Base-by-base conservation (phyloP, 23 tunicate species). In the Diplosoma virens region DNA sequence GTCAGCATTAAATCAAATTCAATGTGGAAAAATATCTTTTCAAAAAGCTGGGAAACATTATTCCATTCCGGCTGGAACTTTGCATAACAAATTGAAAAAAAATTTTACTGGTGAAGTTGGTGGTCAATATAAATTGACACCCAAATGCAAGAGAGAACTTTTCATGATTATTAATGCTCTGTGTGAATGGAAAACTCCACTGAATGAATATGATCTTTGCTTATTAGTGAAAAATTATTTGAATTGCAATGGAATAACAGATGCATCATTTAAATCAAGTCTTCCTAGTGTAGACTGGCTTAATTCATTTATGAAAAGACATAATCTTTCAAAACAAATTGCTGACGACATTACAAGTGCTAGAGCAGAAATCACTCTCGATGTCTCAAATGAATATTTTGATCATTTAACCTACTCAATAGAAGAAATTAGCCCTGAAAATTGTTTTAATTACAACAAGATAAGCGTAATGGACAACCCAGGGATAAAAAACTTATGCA, bases 211-310 rank as follows among this genome's bases (percentile, higher is more conserved):
- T 14, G 50, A 41, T 41, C 11, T 41, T 41, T 14, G 50, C 11
- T 41, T 41, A 41, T 41, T 41, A 14, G 46, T 14, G 9, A 66
- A 30, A 30, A 24, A 29, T 24, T 66, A 26, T 26, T 33, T 66
- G 55, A 20, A 66, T 24, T 7, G 52, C 6, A 11, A 20, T 18
- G 50, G 50, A 25, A 26, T 30, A 17, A 20, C 7, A 9, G 50
- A 18, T 30, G 50, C 22, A 16, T 6, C 20, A 5, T 66, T 66
- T 33, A 31, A 24, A 14, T 6, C 24, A 6, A 58, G n/a, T 58
- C n/a, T n/a, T 58, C 65, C 65, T 58, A 6, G 65, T 6, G n/a
- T 58, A n/a, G 65, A 58, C 21, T 58, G 65, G 65, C 24, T 23
- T n/a, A 23, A n/a, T 20, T 7, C 25, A n/a, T 58, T 58, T 23